These are phyloP conservation scores for Plestiodon gilberti DNA, from an alignment of 2,113 vertebrate genomes.

Conservation along the genomic window DNA sequence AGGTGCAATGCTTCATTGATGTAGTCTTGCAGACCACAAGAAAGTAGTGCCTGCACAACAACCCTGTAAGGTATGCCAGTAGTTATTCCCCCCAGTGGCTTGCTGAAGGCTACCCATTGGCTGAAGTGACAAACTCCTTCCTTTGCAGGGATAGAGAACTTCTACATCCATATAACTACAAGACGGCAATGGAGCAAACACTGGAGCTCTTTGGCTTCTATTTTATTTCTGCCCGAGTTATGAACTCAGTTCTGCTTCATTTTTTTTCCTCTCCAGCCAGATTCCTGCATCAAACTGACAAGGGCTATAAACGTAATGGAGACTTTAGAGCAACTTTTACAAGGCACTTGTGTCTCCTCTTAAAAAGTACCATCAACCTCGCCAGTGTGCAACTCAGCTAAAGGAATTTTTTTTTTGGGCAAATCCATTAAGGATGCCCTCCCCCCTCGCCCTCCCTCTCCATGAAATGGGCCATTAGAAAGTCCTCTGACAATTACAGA, in stretches of 20 bases:
- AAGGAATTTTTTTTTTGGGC: not conserved
- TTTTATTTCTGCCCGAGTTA: not conserved
- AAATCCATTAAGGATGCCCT: not conserved
- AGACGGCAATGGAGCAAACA: too few relatives aligned
- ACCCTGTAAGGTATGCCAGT: too few relatives aligned
- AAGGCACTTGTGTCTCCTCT: not conserved
- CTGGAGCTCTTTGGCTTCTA: not conserved
- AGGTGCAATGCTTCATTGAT: too few relatives aligned
- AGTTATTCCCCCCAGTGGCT: too few relatives aligned
- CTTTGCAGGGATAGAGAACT: not conserved
- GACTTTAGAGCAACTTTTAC: not conserved
- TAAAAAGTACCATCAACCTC: not conserved
- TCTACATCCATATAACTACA: not conserved
- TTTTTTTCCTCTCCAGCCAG: too few relatives aligned
- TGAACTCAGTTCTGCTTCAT: not conserved
- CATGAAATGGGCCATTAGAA: not conserved
- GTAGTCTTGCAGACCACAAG: too few relatives aligned
- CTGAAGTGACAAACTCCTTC: too few relatives aligned
- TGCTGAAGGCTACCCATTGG: not conserved
- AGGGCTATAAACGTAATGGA: constrained; percentile 6
- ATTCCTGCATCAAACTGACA: constrained; percentile 11
- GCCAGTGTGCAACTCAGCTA: not conserved
- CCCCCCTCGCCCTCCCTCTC: too few relatives aligned
- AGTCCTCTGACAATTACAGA: not conserved
- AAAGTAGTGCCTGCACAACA: too few relatives aligned